Conservation (phyloP, 2,113 vertebrate genomes). For the Syngnathoides biaculeatus region DNA sequence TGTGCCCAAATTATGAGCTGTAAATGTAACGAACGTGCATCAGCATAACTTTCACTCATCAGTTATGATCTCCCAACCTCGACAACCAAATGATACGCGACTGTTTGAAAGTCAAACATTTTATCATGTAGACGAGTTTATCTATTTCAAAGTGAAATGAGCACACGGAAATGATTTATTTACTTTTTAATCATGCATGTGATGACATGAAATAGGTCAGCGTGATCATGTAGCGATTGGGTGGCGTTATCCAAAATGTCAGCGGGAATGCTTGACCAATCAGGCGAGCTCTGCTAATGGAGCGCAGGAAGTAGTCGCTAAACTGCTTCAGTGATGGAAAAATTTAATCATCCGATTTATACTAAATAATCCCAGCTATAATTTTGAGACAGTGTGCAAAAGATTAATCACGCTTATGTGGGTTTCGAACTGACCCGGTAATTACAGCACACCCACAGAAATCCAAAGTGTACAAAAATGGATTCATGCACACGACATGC, state of each 20-base stretch:
- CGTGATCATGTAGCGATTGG: slow-evolving; percentile 26
- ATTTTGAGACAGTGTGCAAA: slow-evolving; percentile 31
- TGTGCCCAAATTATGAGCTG: slow-evolving; percentile 21
- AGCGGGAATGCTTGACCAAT: slow-evolving; percentile 12
- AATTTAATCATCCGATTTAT: slow-evolving; percentile 24
- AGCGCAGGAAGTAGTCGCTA: slow-evolving; percentile 10
- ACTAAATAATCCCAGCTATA: slow-evolving; percentile 37
- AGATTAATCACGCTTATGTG: slow-evolving; percentile 23
- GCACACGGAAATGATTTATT: background rate
- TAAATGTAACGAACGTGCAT: slow-evolving; percentile 41
- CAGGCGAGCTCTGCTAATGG: slow-evolving; percentile 4
- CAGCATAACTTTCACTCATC: slow-evolving; percentile 6
- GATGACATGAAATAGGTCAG: slow-evolving; percentile 30
- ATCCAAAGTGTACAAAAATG: background rate
- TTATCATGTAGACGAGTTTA: background rate
- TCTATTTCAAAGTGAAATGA: slow-evolving; percentile 18
- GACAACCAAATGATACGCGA: too few species aligned
- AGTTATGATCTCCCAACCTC: background rate
- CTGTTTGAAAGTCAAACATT: background rate
- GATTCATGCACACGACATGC: background rate
- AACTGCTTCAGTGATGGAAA: slow-evolving; percentile 30
- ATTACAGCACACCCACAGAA: slow-evolving; percentile 3
- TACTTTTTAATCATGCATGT: background rate
- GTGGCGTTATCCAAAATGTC: slow-evolving; percentile 24
- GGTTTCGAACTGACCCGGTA: slow-evolving; percentile 10